Conservation (phyloP, 1,140 invertebrate species). For the Arion vulgaris region DNA sequence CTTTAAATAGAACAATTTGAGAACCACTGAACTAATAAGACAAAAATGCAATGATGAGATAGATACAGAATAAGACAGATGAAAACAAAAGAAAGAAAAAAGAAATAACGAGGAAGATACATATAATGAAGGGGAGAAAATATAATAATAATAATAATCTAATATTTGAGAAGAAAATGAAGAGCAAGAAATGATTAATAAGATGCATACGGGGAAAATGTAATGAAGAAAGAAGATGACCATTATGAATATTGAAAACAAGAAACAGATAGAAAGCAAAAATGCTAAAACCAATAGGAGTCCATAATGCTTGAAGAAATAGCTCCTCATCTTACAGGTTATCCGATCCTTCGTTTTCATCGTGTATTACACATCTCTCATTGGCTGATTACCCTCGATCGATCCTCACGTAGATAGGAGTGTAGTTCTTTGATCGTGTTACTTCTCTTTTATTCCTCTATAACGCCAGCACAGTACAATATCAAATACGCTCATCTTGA, state of each 20-base stretch:
- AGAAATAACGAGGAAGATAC: neutral
- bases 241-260: too few relatives aligned
- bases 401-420: neutral
- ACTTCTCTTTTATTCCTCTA: neutral
- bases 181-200: neutral
- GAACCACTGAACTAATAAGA: neutral
- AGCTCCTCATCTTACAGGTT: neutral
- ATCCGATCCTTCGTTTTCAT: neutral
- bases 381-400: neutral
- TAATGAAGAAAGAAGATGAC: too few relatives aligned
- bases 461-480: too few relatives aligned
- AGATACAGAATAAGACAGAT: neutral
- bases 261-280: neutral
- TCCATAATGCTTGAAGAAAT: neutral
- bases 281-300: neutral
- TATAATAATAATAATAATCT: neutral
- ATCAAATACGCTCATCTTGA: too few relatives aligned
- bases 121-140: constrained; percentile 9
- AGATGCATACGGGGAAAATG: too few relatives aligned
- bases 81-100: neutral
- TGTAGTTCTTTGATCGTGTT: neutral
- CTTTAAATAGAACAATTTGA: too few relatives aligned
- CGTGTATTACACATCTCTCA: neutral
- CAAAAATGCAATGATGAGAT: neutral
- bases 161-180: neutral